phyloP scores from a whole-genome alignment of 1,140 invertebrate species.

The Lasaia peninsularis region DNA sequence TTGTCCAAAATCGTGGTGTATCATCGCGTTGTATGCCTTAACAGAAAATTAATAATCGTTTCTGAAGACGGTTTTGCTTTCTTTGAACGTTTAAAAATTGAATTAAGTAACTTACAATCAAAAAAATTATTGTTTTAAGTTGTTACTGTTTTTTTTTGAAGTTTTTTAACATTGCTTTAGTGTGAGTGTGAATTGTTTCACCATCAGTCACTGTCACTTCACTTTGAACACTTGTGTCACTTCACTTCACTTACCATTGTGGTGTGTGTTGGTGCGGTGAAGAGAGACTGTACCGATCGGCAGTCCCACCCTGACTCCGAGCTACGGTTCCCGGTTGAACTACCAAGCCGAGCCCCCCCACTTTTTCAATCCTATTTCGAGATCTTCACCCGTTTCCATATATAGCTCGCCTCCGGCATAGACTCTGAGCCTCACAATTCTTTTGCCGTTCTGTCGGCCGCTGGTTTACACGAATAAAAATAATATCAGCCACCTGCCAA shows the following conservation, averaged over 20 bases:
- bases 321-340: constrained; percentile 35
- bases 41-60: no score
- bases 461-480: constrained; percentile 21
- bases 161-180: background rate
- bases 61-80: no score
- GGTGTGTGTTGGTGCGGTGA: constrained; percentile 61
- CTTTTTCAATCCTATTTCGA: constrained; percentile 18
- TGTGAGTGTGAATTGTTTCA: constrained; percentile 20
- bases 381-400: constrained; percentile 55
- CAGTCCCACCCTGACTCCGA: constrained; percentile 74
- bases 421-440: constrained; percentile 37
- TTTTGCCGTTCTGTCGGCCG: constrained; percentile 35
- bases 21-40: no score
- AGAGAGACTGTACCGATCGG: constrained; percentile 69
- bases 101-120: no score
- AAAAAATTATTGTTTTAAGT: no score
- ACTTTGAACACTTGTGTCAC: constrained; percentile 27
- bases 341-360: constrained; percentile 37
- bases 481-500: constrained; percentile 23
- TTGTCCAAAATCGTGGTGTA: no score
- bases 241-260: constrained; percentile 66
- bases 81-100: no score
- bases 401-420: constrained; percentile 50
- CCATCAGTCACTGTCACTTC: constrained; percentile 37
- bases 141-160: background rate